phyloP scores from a whole-genome alignment of 2,797 vertebrate species.

The Myiotriccus ornatus region DNA sequence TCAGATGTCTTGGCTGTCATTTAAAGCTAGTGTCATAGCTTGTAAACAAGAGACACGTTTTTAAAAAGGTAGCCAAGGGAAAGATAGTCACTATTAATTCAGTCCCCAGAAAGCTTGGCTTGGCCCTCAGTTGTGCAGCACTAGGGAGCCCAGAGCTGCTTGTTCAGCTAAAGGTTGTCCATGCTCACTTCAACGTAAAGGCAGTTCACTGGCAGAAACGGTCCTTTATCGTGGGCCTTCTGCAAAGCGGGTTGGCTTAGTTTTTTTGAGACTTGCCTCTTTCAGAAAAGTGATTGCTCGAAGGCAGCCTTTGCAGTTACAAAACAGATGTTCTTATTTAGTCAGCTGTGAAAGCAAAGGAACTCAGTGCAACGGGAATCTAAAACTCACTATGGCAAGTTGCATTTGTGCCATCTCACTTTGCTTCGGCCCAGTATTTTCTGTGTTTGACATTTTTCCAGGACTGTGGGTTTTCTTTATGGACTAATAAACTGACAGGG shows the following conservation, averaged over 20 bases:
- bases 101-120: neutral
- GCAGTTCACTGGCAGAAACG: neutral
- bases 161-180: fast-evolving
- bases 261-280: neutral
- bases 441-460: neutral
- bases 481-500: neutral
- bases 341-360: neutral
- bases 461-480: neutral
- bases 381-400: neutral
- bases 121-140: neutral
- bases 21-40: fast-evolving
- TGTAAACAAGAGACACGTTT: fast-evolving
- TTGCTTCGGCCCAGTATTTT: neutral
- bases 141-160: neutral
- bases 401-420: neutral
- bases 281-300: neutral
- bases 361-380: neutral
- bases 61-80: neutral
- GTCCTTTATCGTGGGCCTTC: fast-evolving
- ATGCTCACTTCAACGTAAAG: fast-evolving
- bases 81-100: neutral
- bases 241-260: neutral
- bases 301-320: neutral
- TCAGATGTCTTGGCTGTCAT: fast-evolving
- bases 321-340: neutral